phyloP scores from a whole-genome alignment of 2,113 vertebrate genomes.

The Passer domesticus region DNA sequence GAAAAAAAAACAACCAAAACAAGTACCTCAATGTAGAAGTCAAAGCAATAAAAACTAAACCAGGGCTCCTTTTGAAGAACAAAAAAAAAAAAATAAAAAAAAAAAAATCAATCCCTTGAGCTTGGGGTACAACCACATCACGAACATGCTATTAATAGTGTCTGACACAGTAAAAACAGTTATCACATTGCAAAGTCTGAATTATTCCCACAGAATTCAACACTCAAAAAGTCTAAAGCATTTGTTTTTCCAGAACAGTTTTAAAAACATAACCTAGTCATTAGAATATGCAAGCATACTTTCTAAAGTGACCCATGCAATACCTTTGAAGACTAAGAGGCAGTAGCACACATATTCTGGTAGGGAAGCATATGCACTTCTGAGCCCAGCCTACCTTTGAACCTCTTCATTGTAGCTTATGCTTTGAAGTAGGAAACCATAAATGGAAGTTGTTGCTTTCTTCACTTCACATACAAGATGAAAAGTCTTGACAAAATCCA shows the following conservation, averaged over 20 bases:
- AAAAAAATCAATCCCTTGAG: neutral
- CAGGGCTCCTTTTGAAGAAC: neutral
- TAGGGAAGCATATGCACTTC: neutral
- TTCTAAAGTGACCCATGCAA: neutral
- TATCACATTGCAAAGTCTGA: neutral
- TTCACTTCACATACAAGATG: neutral
- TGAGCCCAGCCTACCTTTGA: neutral
- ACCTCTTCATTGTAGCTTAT: neutral
- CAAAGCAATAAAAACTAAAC: neutral
- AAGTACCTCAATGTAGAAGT: neutral
- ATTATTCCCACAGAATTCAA: conserved; percentile 25
- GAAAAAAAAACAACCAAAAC: neutral
- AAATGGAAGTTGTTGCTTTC: neutral
- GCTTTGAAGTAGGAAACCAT: conserved; percentile 2
- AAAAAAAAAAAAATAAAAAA: neutral
- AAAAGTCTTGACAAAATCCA: neutral
- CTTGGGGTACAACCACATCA: neutral
- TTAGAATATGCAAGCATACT: neutral
- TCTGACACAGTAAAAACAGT: neutral
- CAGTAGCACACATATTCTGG: neutral
- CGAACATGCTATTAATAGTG: neutral
- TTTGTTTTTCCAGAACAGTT: conserved; percentile 11
- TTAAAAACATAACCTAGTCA: neutral
- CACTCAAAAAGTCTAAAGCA: neutral
- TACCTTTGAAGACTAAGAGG: neutral